These are phyloP conservation scores for Phylloscopus whistleri DNA, from an alignment of 2,113 vertebrate species.

Conservation along the genomic window DNA sequence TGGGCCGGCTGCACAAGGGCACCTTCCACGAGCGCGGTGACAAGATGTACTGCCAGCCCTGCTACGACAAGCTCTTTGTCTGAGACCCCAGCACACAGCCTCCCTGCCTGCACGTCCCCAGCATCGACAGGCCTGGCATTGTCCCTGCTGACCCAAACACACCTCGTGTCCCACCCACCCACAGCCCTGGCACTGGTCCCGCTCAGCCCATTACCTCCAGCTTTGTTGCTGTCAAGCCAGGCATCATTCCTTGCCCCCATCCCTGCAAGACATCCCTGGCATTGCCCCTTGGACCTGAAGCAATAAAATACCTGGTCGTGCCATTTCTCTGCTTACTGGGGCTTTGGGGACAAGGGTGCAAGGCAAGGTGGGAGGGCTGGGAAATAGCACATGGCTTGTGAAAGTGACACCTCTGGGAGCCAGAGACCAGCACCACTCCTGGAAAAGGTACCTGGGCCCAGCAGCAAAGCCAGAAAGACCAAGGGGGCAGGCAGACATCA, in stretches of 20 bases:
- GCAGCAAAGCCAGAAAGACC: not conserved
- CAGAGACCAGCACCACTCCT: not conserved
- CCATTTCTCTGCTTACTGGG: not conserved
- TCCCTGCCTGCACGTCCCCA: accelerated
- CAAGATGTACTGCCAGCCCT: conserved; percentile 84
- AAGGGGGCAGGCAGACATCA: not conserved
- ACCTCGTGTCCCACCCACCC: not conserved
- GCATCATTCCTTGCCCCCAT: not conserved
- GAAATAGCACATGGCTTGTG: accelerated
- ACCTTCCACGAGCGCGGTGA: conserved; percentile 75
- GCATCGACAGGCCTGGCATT: accelerated
- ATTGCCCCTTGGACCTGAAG: not conserved
- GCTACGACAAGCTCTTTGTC: conserved; percentile 82
- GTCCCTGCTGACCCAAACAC: not conserved
- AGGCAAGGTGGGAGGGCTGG: not conserved
- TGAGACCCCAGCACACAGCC: not conserved
- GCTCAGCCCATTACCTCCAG: not conserved
- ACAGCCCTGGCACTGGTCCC: accelerated
- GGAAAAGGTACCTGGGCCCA: not conserved
- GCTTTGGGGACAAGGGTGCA: not conserved
- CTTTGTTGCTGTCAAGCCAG: not conserved
- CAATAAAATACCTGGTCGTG: not conserved
- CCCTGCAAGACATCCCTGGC: too few species aligned
- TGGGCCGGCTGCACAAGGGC: conserved; percentile 84
- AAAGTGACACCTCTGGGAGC: too few species aligned